Base-by-base conservation (phyloP, 1,140 invertebrate genomes). In the Leptopilina clavipes region DNA sequence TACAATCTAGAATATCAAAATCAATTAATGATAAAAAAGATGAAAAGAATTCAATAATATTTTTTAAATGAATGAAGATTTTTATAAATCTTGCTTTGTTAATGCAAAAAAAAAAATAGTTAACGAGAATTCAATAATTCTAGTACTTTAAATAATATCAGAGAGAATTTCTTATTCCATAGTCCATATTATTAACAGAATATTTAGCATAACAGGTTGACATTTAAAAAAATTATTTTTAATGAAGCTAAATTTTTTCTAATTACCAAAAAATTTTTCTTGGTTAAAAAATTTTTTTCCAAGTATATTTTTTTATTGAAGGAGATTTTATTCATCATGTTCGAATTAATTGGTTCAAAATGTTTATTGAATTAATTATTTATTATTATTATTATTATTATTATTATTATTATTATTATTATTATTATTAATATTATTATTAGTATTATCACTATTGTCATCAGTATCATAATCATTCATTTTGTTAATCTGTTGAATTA, bases 81-180 rank as follows among this genome's bases (percentile, higher is more conserved):
- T 17, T 6, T 8, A 5, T 5, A 17, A 1, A 3, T 17, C 17
- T 52, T 48, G 11, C n/a, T 52, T 52, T 8, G 14, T 45, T 5
- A 31, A 31, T 8, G 14, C 14, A 52, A 52, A 52, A 52, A 6
- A 52, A 17, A 52, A 52, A 52, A 52, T 17, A 73, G 73, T 72
- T 70, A 75, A 78, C 71, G 70, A 45, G 74, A 75, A 75, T 75
- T 78, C 65, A 31, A 31, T 31, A 31, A 31, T 31, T 31, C 25
- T 31, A 31, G 5, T 2, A 31, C 1, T 31, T 31, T 31, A 5
- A 31, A 31, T 31, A 31, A 31, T 31, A 5, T 31, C 72, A 56
- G 59, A 44, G 48, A 75, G 45, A 73, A 78, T 75, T 56, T 6
- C 18, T 37, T 19, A 54, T 40, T 72, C 2, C 11, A 31, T 44